Base-by-base conservation (phyloP, 2,113 vertebrate genomes). In the Monopterus albus region DNA sequence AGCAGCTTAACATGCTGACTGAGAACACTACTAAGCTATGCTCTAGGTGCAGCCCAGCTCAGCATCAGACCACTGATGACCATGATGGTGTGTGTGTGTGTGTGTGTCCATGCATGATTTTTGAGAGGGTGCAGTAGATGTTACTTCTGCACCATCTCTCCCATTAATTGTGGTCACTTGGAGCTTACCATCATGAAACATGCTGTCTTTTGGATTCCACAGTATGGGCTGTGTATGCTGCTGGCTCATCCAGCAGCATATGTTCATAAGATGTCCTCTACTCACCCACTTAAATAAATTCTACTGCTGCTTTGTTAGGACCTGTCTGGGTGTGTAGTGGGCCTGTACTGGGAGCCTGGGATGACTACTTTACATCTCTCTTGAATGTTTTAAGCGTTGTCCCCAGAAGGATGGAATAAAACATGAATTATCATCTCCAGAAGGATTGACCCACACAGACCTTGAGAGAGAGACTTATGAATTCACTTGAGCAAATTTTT, bases 131-230 rank as follows among this genome's bases (percentile, higher is more conserved):
- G 78, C 85, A 81, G 68, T 49, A 36, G 52, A 33, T 6, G 46
- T 87, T 89, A 81, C 74, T 87, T 87, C 58, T 45, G 63, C 87
- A 75, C 84, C 86, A 88, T 88, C 86, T 79, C 84, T 58, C 67
- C 69, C 79, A 86, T 91, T 89, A 90, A 78, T 91, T 39, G 72
- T 61, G 83, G 80, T 88, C 82, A 88, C 86, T 88, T 83, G 80
- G 78, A 88, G 78, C 78, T 63, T 63, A 77, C 59, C 60, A 85
- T 90, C 50, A n/a, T 73, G 75, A 65, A 71, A 71, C 75, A 45
- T 70, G 52, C 78, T 61, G 72, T 11, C 58, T 85, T 82, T 84
- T 72, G 80, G 74, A 74, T 64, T 76, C 38, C 20, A 25, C 68
- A 73, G 67, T 72, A 50, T 72, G 60, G 26, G 76, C 38, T 71